Base-by-base conservation (phyloP, 1,140 invertebrate species). In the Leucophenga varia region DNA sequence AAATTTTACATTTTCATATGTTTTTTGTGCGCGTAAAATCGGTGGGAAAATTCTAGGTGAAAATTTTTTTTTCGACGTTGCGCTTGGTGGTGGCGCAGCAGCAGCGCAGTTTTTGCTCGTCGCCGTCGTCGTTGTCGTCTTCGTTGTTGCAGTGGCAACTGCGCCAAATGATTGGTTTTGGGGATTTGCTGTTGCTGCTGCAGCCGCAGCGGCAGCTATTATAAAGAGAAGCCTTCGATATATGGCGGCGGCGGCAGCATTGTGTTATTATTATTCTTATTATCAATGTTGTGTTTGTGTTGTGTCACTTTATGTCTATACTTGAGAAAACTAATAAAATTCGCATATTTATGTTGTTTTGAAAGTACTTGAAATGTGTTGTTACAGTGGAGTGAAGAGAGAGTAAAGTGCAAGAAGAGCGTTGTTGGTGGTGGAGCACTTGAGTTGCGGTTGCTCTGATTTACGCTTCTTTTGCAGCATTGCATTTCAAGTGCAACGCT, bases 311-410 rank as follows among this genome's bases (percentile, higher is more conserved):
- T 52, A 52, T 52, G 43, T 52, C 31, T 64, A 54, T 55, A 50
- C 40, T 55, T 49, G 51, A 25, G 10, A 25, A 25, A 52, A 64
- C 52, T 59, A 67, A 64, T 65, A 65, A 67, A 65, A 54, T 50
- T 43, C 59, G 49, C 59, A 54, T 47, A 17, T 67, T 65, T 65
- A 65, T 65, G 59, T 59, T 65, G 63, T 65, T 65, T 65, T 58
- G 63, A 65, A 65, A 65, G 59, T 67, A 67, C 63, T 65, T 63
- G 59, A 65, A 64, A 51, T 42, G 50, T 48, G 37, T 46, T 22
- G 19, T 44, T 17, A 44, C n/a, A n/a, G n/a, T n/a, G n/a, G n/a
- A n/a, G n/a, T n/a, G 19, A 44, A 19, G 12, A 31, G 7, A 43
- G 36, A 47, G 13, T 41, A 46, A 18, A 19, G 17, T 10, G 18